These are phyloP conservation scores for Halcyon leucocephala DNA, from an alignment of 2,797 vertebrate genomes.

Conservation along the genomic window DNA sequence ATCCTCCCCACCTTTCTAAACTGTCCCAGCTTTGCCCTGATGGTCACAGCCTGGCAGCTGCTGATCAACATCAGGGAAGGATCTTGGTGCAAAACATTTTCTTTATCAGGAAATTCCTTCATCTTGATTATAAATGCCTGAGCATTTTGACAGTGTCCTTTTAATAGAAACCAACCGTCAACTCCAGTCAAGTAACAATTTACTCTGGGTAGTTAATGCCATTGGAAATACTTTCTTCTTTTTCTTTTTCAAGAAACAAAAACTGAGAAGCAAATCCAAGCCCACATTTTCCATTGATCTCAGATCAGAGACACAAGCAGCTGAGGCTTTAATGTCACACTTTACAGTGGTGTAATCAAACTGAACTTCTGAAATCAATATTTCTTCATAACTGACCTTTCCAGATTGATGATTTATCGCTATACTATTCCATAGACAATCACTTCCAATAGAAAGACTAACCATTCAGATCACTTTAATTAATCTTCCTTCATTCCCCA, in stretches of 20 bases:
- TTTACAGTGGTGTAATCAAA: constrained; percentile 28
- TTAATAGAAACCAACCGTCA: neutral
- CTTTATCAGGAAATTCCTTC: neutral
- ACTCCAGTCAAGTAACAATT: neutral
- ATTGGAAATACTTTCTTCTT: neutral
- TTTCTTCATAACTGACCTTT: constrained; percentile 73
- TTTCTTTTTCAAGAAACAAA: neutral
- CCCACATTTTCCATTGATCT: neutral
- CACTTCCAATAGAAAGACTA: constrained; percentile 61
- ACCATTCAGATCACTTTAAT: constrained; percentile 62
- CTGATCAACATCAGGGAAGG: neutral
- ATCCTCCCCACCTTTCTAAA: neutral
- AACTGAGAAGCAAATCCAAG: neutral
- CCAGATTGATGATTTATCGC: constrained; percentile 31
- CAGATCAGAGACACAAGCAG: neutral
- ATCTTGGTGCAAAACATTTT: neutral
- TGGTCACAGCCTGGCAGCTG: neutral
- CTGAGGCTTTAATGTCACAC: constrained; percentile 16
- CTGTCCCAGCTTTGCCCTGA: neutral
- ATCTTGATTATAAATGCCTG: neutral
- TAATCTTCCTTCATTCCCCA: constrained; percentile 22
- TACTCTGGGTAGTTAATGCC: neutral
- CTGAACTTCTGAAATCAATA: constrained; percentile 66
- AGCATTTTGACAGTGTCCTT: neutral
- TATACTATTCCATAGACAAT: neutral